Conservation (phyloP, 2,113 vertebrate genomes). For the Eptatretus burgeri region DNA sequence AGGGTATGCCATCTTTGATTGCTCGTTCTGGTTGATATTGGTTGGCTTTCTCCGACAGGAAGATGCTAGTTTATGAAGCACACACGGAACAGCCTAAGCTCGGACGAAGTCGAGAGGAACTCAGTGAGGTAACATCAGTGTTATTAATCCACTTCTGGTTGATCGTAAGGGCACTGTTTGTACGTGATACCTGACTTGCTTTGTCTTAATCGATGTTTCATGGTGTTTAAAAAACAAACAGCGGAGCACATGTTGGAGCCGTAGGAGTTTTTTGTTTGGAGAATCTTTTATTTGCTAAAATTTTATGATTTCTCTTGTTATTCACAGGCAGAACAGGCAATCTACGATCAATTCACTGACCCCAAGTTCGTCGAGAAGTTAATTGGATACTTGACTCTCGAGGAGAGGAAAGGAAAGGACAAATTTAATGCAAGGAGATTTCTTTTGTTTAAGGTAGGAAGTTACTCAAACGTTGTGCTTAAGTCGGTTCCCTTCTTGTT, state of each 20-base stretch:
- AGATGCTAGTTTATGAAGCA: conserved; percentile 51
- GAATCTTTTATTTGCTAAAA: background rate
- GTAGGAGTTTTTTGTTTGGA: background rate
- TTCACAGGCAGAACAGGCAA: conserved; percentile 52
- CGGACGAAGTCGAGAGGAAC: conserved; percentile 37
- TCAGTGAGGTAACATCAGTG: conserved; percentile 36
- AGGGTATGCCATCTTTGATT: conserved; percentile 1
- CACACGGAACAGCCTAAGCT: conserved; percentile 50
- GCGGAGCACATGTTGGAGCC: background rate
- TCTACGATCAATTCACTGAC: conserved; percentile 81
- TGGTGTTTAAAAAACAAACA: background rate
- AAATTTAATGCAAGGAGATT: conserved; percentile 88
- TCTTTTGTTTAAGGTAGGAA: conserved; percentile 79
- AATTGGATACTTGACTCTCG: conserved; percentile 72
- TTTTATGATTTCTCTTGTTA: conserved; percentile 5
- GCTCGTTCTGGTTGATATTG: conserved; percentile 8
- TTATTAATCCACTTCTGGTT: background rate
- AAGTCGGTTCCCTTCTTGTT: too few species aligned
- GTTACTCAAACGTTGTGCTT: too few species aligned
- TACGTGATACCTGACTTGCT: background rate
- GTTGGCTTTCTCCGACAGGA: conserved; percentile 18
- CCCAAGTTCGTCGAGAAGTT: conserved; percentile 61
- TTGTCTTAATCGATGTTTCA: background rate
- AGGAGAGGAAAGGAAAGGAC: conserved; percentile 92
- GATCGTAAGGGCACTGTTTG: background rate